A percentile compares a stretch with the other conserved stretches of the same genome.
Conservation (phyloP, 1,140 invertebrate genomes). For the Meloidogyne chitwoodi region DNA sequence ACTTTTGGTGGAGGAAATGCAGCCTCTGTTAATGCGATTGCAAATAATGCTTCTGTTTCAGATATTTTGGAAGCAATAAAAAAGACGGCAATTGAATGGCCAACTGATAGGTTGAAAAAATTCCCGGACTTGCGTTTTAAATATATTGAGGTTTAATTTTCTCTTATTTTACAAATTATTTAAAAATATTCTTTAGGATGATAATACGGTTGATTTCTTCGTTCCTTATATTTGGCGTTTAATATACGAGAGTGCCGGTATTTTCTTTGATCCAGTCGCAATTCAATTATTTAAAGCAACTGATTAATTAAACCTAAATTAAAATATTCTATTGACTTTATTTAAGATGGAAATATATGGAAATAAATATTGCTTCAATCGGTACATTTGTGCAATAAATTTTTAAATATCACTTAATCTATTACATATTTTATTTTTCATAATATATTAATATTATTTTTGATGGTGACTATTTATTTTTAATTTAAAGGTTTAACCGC, state of each 20-base stretch:
- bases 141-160: slow-evolving; percentile 75
- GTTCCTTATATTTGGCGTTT: slow-evolving; percentile 97
- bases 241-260: slow-evolving; percentile 73
- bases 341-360: neutral
- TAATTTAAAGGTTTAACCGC: neutral
- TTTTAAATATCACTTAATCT: neutral
- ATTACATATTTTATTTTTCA: neutral
- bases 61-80: slow-evolving; percentile 81
- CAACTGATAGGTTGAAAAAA: slow-evolving; percentile 78
- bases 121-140: slow-evolving; percentile 97
- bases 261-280: slow-evolving; percentile 69
- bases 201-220: slow-evolving; percentile 96
- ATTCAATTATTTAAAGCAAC: slow-evolving; percentile 37
- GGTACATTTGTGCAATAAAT: neutral
- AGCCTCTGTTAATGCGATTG: neutral
- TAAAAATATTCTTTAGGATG: slow-evolving; percentile 67
- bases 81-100: slow-evolving; percentile 80
- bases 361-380: neutral
- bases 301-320: neutral
- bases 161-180: neutral
- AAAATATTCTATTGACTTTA: neutral
- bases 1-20: neutral
- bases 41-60: slow-evolving; percentile 64
- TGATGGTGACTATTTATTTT: neutral
- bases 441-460: neutral